These are phyloP conservation scores for Gallinago jamesoni DNA, from an alignment of 2,113 vertebrate species.

Conservation along the genomic window DNA sequence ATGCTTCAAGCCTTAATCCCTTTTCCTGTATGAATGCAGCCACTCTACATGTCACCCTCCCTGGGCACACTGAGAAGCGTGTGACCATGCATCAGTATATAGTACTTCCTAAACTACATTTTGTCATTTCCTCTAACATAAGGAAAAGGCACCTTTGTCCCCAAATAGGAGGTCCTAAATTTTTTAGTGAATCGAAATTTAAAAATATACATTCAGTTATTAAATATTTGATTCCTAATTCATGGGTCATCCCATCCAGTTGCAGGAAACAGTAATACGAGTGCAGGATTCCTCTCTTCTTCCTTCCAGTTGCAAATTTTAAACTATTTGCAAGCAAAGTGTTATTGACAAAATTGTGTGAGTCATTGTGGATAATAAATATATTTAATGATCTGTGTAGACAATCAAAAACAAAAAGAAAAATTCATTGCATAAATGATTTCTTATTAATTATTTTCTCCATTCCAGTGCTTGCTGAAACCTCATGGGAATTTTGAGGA, in stretches of 20 bases:
- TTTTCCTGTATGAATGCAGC: neutral
- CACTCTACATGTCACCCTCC: neutral
- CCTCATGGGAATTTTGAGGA: neutral
- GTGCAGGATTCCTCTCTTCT: neutral
- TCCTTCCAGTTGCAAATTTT: neutral
- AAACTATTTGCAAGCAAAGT: conserved; percentile 1
- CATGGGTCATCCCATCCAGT: neutral
- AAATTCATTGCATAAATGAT: conserved; percentile 5
- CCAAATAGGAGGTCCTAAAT: neutral
- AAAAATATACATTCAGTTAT: neutral
- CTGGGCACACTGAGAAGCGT: neutral
- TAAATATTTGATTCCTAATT: neutral
- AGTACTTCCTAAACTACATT: neutral
- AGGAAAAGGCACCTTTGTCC: neutral
- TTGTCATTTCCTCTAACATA: neutral
- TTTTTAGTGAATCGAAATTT: neutral
- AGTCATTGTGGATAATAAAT: conserved; percentile 32
- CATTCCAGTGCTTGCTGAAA: neutral
- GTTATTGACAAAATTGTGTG: conserved; percentile 25
- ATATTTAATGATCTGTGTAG: conserved; percentile 35
- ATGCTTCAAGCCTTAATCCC: neutral
- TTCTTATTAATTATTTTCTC: conserved; percentile 40
- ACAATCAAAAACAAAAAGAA: conserved; percentile 38
- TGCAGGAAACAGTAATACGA: neutral
- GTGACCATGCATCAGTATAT: neutral